These are phyloP conservation scores for Sarotherodon lohbergeri DNA, from an alignment of 2,113 vertebrate species.

Conservation along the genomic window DNA sequence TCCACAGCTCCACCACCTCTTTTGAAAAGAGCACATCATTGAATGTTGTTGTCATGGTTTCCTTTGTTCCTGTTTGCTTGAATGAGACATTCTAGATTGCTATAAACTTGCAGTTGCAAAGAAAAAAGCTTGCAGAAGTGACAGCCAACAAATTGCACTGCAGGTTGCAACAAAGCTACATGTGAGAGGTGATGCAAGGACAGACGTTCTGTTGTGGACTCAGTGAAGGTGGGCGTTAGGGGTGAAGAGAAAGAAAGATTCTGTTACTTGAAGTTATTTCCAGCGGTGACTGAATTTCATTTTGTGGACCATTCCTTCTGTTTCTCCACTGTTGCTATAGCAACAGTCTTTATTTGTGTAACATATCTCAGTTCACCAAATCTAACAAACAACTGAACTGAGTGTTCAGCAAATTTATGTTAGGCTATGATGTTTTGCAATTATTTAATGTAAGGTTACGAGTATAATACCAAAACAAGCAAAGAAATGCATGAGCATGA, in stretches of 20 bases:
- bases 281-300: not conserved
- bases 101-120: conserved; percentile 11
- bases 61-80: conserved; percentile 31
- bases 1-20: not conserved
- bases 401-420: not conserved
- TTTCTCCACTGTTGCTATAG: conserved; percentile 76
- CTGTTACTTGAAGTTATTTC: conserved; percentile 77
- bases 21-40: conserved; percentile 48
- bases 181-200: not conserved
- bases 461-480: not conserved
- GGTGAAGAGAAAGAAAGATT: not conserved
- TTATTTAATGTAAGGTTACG: not conserved
- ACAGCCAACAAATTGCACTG: not conserved
- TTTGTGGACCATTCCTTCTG: not conserved
- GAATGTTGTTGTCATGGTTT: conserved; percentile 52
- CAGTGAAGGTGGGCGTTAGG: not conserved
- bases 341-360: conserved; percentile 58
- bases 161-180: not conserved
- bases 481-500: not conserved
- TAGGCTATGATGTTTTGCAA: not conserved
- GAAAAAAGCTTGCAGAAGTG: not conserved
- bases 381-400: not conserved
- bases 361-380: not conserved
- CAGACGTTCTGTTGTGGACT: not conserved
- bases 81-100: conserved; percentile 32